phyloP scores from a whole-genome alignment of 2,888 invertebrate genomes.

The Eupithecia insigniata region DNA sequence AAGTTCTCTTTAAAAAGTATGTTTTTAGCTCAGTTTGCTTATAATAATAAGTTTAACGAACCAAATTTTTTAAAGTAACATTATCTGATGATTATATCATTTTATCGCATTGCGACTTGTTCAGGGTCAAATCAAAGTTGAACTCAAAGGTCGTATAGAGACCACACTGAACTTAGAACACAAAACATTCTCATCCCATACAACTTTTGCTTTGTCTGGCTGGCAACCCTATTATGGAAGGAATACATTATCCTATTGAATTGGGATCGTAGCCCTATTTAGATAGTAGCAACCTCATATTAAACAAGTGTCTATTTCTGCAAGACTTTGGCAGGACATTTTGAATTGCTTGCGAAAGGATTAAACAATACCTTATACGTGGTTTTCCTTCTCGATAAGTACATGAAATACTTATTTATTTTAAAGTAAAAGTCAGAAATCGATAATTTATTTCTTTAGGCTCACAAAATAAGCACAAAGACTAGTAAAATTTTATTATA shows the following conservation, averaged over 20 bases:
- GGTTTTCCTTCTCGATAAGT: not conserved
- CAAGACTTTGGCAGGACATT: not conserved
- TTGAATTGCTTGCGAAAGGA: not conserved
- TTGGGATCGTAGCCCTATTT: constrained; percentile 43
- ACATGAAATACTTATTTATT: not conserved
- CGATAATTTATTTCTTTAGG: no score
- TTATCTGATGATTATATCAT: not conserved
- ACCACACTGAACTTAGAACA: not conserved
- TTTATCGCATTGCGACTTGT: not conserved
- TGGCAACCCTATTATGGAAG: constrained; percentile 42
- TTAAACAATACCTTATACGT: not conserved
- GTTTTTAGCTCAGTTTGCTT: no score
- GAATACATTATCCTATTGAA: constrained; percentile 60
- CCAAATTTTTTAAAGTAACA: not conserved
- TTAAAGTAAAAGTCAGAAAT: not conserved
- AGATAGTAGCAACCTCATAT: constrained; percentile 38
- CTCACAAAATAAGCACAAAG: no score
- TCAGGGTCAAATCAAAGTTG: not conserved
- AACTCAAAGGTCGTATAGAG: not conserved
- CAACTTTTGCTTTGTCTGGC: constrained; percentile 19
- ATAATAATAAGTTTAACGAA: no score
- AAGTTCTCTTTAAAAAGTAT: no score
- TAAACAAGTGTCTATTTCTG: constrained; percentile 8
- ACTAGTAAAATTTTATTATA: no score
- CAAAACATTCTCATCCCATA: constrained; percentile 11